phyloP scores from a whole-genome alignment of 2,888 invertebrate species.

The Xestia sexstrigata region DNA sequence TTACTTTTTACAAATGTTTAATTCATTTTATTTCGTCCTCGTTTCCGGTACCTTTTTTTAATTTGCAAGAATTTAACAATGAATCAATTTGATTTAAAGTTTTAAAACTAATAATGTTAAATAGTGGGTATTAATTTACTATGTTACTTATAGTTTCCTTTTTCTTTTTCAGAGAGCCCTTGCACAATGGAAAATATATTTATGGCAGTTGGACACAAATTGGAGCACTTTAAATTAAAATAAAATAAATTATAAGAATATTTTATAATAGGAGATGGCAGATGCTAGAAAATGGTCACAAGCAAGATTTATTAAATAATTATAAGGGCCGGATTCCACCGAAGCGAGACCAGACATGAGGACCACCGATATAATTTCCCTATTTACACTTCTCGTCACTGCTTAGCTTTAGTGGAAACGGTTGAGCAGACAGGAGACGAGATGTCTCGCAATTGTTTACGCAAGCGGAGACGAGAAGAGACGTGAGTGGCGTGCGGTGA shows the following conservation, averaged over 20 bases:
- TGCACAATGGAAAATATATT: neutral
- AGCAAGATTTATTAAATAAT: neutral
- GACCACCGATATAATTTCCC: too few relatives aligned
- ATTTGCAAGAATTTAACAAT: neutral
- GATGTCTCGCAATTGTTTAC: too few relatives aligned
- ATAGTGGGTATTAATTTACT: neutral
- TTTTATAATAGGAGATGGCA: neutral
- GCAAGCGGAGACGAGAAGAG: too few relatives aligned
- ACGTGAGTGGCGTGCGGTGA: too few relatives aligned
- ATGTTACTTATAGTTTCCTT: neutral
- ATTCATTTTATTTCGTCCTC: neutral
- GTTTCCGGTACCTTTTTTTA: neutral
- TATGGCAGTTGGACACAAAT: neutral
- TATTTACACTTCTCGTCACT: too few relatives aligned
- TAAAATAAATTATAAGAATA: neutral
- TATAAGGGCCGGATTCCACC: too few relatives aligned
- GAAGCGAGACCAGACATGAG: too few relatives aligned
- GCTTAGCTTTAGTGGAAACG: too few relatives aligned
- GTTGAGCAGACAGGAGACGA: too few relatives aligned
- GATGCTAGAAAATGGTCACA: neutral
- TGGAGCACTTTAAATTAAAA: neutral
- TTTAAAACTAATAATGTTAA: neutral
- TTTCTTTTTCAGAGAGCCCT: neutral
- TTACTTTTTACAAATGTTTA: neutral
- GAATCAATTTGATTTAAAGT: neutral